Evolutionary conservation across 2,888 invertebrate species (phyloP), one percentile per base, ranked within the genome.

Genomic region (Ennomos quercinarius): DNA sequence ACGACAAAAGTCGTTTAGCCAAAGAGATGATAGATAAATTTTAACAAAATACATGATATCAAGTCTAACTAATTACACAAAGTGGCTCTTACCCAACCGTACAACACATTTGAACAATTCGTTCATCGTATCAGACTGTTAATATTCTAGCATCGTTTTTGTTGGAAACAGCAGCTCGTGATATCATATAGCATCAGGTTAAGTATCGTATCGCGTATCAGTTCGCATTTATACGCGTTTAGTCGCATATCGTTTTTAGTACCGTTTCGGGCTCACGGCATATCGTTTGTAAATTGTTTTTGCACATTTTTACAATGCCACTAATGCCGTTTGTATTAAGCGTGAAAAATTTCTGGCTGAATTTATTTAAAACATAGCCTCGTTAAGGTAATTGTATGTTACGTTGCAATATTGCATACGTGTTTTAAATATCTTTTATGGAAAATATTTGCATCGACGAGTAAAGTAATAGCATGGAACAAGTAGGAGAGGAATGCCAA

Each of bases 231-330:
- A 51, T 51, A 38, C 43, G 39, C 38, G 11, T 57, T 57, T 57
- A 39, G 43, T 48, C 38, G 9, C n/a, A 41, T n/a, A 38, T 41
- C 9, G 10, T 34, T 43, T 50, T 57, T 42, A 62, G 46, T 47
- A 37, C 37, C 41, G 36, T 45, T 42, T 58, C 13, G 39, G n/a
- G 10, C 10, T 10, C 35, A 34, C 37, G 13, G 9, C 10, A 38
- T 11, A 46, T 50, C 56, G 54, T 42, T 45, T n/a, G 44, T 45
- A 49, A 51, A 46, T 57, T 61, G 51, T 57, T 59, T 56, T 48
- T 39, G 27, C 57, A 53, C 56, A 51, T 61, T 63, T 61, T 63
- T 56, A 63, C 58, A 56, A 57, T 62, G 27, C 40, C 9, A 36
- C 17, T 59, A 64, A 61, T 51, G 34, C 13, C 41, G 55, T 46